Conservation (phyloP, 2,888 invertebrate species). For the Acanthosoma haemorrhoidale region DNA sequence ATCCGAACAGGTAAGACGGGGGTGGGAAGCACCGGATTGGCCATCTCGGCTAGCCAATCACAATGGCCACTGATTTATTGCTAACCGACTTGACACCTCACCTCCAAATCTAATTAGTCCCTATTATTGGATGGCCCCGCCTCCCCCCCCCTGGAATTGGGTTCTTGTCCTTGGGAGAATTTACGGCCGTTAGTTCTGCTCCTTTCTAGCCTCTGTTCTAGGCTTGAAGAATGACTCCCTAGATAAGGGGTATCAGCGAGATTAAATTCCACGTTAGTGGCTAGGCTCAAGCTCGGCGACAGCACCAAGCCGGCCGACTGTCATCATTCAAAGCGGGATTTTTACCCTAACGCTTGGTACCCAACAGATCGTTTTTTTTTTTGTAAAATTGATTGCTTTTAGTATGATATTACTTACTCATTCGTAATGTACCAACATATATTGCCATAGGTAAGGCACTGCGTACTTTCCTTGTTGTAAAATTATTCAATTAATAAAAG, state of each 20-base stretch:
- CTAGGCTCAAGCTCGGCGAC: too few species aligned
- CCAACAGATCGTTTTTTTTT: too few species aligned
- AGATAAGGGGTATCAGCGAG: slow-evolving; percentile 4
- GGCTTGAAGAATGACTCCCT: not conserved
- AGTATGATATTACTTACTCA: too few species aligned
- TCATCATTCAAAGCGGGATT: too few species aligned
- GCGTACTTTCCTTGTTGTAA: too few species aligned
- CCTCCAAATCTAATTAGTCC: slow-evolving; percentile 34
- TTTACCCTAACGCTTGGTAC: too few species aligned
- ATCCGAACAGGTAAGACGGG: slow-evolving; percentile 5
- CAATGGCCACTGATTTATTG: slow-evolving; percentile 1
- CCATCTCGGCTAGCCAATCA: slow-evolving; percentile 8
- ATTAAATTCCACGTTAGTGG: not conserved
- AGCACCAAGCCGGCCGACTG: too few species aligned
- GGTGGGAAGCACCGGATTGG: slow-evolving; percentile 8
- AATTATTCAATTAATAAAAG: too few species aligned
- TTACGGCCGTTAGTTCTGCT: not conserved
- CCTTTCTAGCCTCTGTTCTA: not conserved
- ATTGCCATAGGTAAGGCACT: too few species aligned
- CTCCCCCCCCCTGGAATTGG: slow-evolving; percentile 13
- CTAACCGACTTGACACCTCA: slow-evolving; percentile 14
- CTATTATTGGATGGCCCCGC: slow-evolving; percentile 28
- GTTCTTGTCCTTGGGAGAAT: not conserved
- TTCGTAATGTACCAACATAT: too few species aligned
- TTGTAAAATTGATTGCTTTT: too few species aligned